A percentile compares a stretch with the other conserved stretches of the same genome.
These are phyloP conservation scores for Fistularia commersonii DNA, from an alignment of 2,797 vertebrate genomes.

Conservation along the genomic window DNA sequence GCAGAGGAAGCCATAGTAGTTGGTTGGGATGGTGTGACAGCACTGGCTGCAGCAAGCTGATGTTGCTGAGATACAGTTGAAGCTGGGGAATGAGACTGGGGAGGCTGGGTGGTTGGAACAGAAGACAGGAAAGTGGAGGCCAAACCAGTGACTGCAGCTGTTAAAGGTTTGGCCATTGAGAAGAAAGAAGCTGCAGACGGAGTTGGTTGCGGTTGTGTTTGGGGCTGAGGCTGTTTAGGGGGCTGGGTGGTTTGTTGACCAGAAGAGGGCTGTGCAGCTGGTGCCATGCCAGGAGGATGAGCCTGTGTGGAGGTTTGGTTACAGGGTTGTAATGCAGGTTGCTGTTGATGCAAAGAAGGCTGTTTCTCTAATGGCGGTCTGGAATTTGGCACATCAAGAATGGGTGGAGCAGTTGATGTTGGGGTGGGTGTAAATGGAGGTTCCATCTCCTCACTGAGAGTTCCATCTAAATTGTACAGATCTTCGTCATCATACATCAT, in stretches of 20 bases:
- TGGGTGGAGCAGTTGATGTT: conserved; percentile 50
- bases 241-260: conserved; percentile 47
- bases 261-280: conserved; percentile 39
- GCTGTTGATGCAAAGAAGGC: conserved; percentile 71
- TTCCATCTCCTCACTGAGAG: conserved; percentile 76
- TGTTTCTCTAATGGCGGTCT: conserved; percentile 78
- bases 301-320: conserved; percentile 57
- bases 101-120: conserved; percentile 52
- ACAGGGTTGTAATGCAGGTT: conserved; percentile 42
- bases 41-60: conserved; percentile 27
- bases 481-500: conserved; percentile 75
- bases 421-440: conserved; percentile 74
- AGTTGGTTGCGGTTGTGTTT: conserved; percentile 62
- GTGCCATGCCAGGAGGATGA: conserved; percentile 39
- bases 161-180: conserved; percentile 78
- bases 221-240: conserved; percentile 60
- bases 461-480: conserved; percentile 74
- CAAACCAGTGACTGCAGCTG: conserved; percentile 74
- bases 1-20: conserved; percentile 34
- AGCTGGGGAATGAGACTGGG: conserved; percentile 59
- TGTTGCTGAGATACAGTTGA: conserved; percentile 38
- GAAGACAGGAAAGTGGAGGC: conserved; percentile 70
- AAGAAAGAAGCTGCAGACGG: conserved; percentile 77
- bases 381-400: conserved; percentile 44
- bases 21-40: conserved; percentile 54